Evolutionary conservation across 1,140 invertebrate species (phyloP).

Genomic region (Drosophila baimaii): DNA sequence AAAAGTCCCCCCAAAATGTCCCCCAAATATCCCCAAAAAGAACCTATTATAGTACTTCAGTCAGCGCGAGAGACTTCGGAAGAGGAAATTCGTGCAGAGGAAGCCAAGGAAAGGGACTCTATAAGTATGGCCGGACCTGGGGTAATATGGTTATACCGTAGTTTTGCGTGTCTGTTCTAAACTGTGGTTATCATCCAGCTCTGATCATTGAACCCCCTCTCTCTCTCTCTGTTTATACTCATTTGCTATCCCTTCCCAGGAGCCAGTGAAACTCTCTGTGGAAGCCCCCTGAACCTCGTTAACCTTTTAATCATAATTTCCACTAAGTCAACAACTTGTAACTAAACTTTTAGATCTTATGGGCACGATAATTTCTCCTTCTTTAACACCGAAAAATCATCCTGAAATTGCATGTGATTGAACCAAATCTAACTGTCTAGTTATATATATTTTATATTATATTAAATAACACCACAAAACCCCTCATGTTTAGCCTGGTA

Average conservation of each 20-base stretch:
- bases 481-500: constrained; percentile 91
- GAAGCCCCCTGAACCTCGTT: background rate
- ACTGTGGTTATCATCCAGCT: constrained; percentile 57
- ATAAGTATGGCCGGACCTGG: constrained; percentile 69
- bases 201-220: constrained; percentile 49
- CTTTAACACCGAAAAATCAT: constrained; percentile 15
- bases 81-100: constrained; percentile 23
- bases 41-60: constrained; percentile 25
- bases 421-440: constrained; percentile 4
- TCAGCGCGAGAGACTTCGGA: constrained; percentile 31
- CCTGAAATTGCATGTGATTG: constrained; percentile 27
- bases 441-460: background rate
- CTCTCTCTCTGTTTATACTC: constrained; percentile 57
- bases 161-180: constrained; percentile 61
- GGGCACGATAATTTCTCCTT: constrained; percentile 9
- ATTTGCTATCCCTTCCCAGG: constrained; percentile 30
- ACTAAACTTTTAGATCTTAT: constrained; percentile 24
- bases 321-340: constrained; percentile 31
- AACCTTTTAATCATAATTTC: constrained; percentile 40
- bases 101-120: constrained; percentile 27
- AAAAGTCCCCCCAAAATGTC: constrained; percentile 29
- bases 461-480: constrained; percentile 24
- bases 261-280: constrained; percentile 26
- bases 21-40: constrained; percentile 39
- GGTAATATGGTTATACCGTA: constrained; percentile 72